Conservation (phyloP, 2,888 invertebrate genomes). For the Perithous albicinctus region DNA sequence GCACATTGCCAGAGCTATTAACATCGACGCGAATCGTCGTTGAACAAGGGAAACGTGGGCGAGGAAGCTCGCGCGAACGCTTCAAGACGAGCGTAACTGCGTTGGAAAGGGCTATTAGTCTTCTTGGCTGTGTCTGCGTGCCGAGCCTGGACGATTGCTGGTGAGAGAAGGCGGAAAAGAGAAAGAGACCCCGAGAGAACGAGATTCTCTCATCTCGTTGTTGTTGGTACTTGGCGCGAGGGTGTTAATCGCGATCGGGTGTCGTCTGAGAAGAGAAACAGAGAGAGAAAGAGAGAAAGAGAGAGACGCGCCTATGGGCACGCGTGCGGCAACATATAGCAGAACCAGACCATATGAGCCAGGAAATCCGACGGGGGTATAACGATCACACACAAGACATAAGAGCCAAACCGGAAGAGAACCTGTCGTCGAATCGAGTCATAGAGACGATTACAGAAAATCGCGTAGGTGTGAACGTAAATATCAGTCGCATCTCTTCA, state of each 20-base stretch:
- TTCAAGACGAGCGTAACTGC: constrained; percentile 53
- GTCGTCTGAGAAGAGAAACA: constrained; percentile 56
- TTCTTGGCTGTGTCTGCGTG: constrained; percentile 41
- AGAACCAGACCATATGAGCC: neutral
- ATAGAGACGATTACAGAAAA: neutral
- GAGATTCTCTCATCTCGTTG: no score
- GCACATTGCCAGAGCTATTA: constrained; percentile 66
- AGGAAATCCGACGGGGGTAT: constrained; percentile 20
- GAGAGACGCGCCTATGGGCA: neutral
- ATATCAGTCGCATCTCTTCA: neutral
- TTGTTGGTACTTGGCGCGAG: constrained; percentile 62
- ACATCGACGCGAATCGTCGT: constrained; percentile 68
- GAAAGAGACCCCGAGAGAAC: constrained; percentile 42
- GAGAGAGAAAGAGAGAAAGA: constrained; percentile 40
- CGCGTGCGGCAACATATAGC: constrained; percentile 53
- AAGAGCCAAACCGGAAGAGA: constrained; percentile 57
- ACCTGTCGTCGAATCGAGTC: constrained; percentile 64
- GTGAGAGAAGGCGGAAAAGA: constrained; percentile 17
- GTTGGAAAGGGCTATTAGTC: constrained; percentile 63
- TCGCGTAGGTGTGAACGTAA: neutral
- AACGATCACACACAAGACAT: constrained; percentile 21
- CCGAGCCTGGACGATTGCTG: constrained; percentile 10
- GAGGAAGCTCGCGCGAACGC: constrained; percentile 31
- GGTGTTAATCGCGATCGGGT: constrained; percentile 68
- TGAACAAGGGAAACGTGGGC: constrained; percentile 68